Conservation (phyloP, 1,140 invertebrate genomes). For the Aphelinus certus region DNA sequence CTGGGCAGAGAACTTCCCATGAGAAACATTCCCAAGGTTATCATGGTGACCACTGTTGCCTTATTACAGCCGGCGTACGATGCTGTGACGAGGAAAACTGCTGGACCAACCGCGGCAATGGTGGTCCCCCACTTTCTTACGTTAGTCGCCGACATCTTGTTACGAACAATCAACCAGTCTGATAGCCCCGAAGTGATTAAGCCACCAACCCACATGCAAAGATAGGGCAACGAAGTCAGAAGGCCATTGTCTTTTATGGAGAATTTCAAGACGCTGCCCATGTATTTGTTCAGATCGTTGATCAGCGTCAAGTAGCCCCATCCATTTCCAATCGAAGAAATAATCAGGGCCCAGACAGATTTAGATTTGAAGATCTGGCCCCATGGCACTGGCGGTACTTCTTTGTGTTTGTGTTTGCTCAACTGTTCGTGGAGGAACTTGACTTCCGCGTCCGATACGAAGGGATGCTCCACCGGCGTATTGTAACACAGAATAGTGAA, state of each 20-base stretch:
- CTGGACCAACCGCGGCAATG: slow-evolving; percentile 74
- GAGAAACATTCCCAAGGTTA: slow-evolving; percentile 76
- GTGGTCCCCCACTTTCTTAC: slow-evolving; percentile 79
- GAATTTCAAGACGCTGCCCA: slow-evolving; percentile 88
- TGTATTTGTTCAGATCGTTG: slow-evolving; percentile 88
- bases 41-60: slow-evolving; percentile 58
- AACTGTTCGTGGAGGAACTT: not conserved
- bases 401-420: slow-evolving; percentile 4
- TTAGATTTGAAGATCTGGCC: not conserved
- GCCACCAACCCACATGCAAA: slow-evolving; percentile 78
- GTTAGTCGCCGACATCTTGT: slow-evolving; percentile 68
- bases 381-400: slow-evolving; percentile 3
- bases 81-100: slow-evolving; percentile 80
- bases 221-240: slow-evolving; percentile 75
- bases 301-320: slow-evolving; percentile 93
- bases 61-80: slow-evolving; percentile 79
- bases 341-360: not conserved
- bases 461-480: slow-evolving; percentile 79
- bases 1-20: slow-evolving; percentile 81
- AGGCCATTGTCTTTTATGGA: slow-evolving; percentile 77
- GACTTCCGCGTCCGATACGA: slow-evolving; percentile 61
- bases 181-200: slow-evolving; percentile 72
- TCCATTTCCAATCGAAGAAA: slow-evolving; percentile 76
- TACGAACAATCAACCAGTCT: slow-evolving; percentile 72
- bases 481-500: slow-evolving; percentile 78